Evolutionary conservation across 1,140 invertebrate genomes (phyloP), one percentile per base, ranked within the genome.

Genomic region (Lithobius niger): DNA sequence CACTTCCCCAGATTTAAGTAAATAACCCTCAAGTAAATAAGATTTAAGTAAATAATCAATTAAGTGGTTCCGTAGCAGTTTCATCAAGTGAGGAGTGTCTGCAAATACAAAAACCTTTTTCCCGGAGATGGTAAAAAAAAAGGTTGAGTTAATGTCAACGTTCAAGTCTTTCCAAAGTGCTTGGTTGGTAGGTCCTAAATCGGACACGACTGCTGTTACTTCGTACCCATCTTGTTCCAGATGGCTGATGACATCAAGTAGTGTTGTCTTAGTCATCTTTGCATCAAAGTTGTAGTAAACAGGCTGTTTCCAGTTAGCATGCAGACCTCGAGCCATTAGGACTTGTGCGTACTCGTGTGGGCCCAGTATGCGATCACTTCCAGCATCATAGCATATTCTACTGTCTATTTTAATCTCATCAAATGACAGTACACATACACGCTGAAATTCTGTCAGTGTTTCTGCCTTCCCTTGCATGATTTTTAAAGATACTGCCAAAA

Each of bases 11-110:
- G 6, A 6, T 24, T 48, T 48, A 10, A 19, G 19, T 48, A 24
- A 6, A 19, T 19, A 10, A 19, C 6, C 22, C 6, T 19, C 13
- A 48, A 48, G 6, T 48, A 48, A 48, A 48, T 6, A 48, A 13
- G 57, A 27, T 3, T n/a, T 54, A 25, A 62, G 28, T 27, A 57
- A 55, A 31, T 61, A 36, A 50, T 64, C 62, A 1, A 63, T 4
- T 3, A 62, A 16, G 40, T 62, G 55, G 44, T 64, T 58, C 43
- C 61, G 43, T 2, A 64, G 27, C 42, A 54, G 21, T 31, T 64
- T 62, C 4, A 64, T n/a, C 2, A 57, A 25, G 55, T 64, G 61
- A 24, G 59, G 55, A 19, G 50, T 24, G 48, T 64, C 62, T 27
- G 31, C 47, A 48, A 64, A 61, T 16, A 57, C 48, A 16, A 43